A percentile compares a stretch with the other conserved stretches of the same genome.
Evolutionary conservation across 2,797 vertebrate species (phyloP).

Genomic region (Eospalax fontanierii): DNA sequence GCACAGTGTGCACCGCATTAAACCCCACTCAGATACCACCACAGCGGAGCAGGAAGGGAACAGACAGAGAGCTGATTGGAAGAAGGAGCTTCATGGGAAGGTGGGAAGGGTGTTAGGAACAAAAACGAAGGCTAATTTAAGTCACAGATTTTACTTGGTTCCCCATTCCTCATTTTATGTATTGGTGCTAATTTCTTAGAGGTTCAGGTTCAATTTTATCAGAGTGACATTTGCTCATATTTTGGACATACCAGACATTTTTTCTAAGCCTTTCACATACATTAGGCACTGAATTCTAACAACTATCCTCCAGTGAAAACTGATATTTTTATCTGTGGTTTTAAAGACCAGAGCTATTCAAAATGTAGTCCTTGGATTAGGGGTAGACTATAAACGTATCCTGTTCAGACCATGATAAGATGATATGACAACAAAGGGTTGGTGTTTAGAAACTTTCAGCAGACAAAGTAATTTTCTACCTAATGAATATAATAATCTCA

Average conservation of each 20-base stretch:
- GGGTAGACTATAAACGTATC: not conserved
- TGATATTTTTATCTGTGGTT: slow-evolving; percentile 44
- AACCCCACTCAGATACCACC: not conserved
- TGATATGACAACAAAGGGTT: slow-evolving; percentile 9
- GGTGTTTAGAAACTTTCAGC: slow-evolving; percentile 23
- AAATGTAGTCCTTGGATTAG: not conserved
- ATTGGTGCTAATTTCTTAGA: not conserved
- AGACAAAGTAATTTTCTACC: slow-evolving; percentile 5
- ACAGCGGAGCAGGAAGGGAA: not conserved
- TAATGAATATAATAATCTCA: not conserved
- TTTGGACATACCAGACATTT: slow-evolving; percentile 17
- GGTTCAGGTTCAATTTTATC: slow-evolving; percentile 6
- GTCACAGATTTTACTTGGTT: not conserved
- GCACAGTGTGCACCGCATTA: too few species aligned
- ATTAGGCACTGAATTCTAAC: slow-evolving; percentile 65
- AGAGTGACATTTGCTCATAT: slow-evolving; percentile 2
- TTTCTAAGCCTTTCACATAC: slow-evolving; percentile 47
- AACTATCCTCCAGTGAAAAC: not conserved
- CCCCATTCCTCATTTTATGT: not conserved
- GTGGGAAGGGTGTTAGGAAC: not conserved
- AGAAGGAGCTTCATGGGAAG: not conserved
- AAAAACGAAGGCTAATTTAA: not conserved
- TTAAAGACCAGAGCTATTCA: slow-evolving; percentile 55
- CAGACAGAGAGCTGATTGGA: not conserved
- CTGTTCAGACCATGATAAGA: not conserved